Evolutionary conservation across 1,140 invertebrate species (phyloP).

Genomic region (Ectropis grisescens): DNA sequence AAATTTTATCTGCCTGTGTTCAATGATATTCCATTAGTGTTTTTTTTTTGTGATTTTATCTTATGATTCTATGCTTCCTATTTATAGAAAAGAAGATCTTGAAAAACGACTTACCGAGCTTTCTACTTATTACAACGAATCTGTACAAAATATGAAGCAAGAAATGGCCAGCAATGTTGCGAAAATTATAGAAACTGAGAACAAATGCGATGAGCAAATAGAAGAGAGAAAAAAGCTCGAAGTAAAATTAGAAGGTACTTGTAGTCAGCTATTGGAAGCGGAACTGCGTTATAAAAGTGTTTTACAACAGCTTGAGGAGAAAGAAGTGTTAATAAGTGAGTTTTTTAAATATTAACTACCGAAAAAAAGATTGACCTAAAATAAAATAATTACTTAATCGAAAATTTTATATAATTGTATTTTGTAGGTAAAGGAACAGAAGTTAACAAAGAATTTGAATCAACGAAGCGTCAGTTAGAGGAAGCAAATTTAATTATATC

Average conservation of each 20-base stretch:
- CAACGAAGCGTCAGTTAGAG: conserved; percentile 19
- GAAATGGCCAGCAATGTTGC: conserved; percentile 29
- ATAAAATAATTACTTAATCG: too few species aligned
- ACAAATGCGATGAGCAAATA: conserved; percentile 30
- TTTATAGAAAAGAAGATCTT: conserved; percentile 43
- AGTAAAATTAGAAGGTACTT: conserved; percentile 23
- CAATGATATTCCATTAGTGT: conserved; percentile 1
- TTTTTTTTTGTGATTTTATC: conserved; percentile 1
- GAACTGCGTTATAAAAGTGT: conserved; percentile 30
- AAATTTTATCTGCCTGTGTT: conserved; percentile 7
- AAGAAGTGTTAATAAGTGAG: conserved; percentile 15
- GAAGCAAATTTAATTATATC: conserved; percentile 21
- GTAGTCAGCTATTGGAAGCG: conserved; percentile 25
- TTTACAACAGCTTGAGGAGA: conserved; percentile 21
- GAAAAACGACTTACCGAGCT: conserved; percentile 35
- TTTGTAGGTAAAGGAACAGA: conserved; percentile 17
- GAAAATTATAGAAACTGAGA: conserved; percentile 39
- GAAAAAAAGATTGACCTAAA: too few species aligned
- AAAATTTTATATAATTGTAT: not conserved
- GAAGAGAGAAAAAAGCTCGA: conserved; percentile 31
- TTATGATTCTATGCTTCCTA: too few species aligned
- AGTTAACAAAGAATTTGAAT: conserved; percentile 20
- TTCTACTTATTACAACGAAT: conserved; percentile 34
- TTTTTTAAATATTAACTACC: too few species aligned
- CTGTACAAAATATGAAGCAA: conserved; percentile 27